Evolutionary conservation across 2,888 invertebrate genomes (phyloP).

Genomic region (Leptinotarsa haldemani): DNA sequence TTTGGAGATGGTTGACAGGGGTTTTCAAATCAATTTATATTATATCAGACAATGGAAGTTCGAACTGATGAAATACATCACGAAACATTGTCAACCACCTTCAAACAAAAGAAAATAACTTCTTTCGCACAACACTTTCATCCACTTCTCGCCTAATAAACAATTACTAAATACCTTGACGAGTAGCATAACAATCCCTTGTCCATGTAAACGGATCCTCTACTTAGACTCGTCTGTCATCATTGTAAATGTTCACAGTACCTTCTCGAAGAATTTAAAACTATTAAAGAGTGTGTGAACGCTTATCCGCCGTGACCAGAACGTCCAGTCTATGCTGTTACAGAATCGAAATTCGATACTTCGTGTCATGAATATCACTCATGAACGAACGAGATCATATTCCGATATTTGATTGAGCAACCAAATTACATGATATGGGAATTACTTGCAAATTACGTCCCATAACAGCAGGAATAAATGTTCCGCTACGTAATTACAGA

Average conservation of each 20-base stretch:
- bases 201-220: conserved; percentile 13
- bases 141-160: not conserved
- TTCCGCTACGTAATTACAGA: not conserved
- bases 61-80: too few relatives aligned
- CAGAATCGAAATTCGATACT: conserved; percentile 33
- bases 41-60: too few relatives aligned
- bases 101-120: not conserved
- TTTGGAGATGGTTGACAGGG: too few relatives aligned
- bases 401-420: conserved; percentile 57
- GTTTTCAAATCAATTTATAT: too few relatives aligned
- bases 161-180: not conserved
- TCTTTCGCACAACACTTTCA: not conserved
- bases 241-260: conserved; percentile 6
- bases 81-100: too few relatives aligned
- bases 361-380: conserved; percentile 20
- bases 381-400: conserved; percentile 22
- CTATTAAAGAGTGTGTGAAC: conserved; percentile 39
- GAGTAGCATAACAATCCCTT: not conserved
- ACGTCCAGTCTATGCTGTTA: conserved; percentile 40
- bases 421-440: conserved; percentile 65
- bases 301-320: conserved; percentile 49
- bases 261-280: conserved; percentile 17
- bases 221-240: not conserved
- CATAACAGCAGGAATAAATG: conserved; percentile 53
- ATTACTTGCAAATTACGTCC: conserved; percentile 64